Conservation (phyloP, 2,113 vertebrate genomes). For the Sylvilagus bachmani region DNA sequence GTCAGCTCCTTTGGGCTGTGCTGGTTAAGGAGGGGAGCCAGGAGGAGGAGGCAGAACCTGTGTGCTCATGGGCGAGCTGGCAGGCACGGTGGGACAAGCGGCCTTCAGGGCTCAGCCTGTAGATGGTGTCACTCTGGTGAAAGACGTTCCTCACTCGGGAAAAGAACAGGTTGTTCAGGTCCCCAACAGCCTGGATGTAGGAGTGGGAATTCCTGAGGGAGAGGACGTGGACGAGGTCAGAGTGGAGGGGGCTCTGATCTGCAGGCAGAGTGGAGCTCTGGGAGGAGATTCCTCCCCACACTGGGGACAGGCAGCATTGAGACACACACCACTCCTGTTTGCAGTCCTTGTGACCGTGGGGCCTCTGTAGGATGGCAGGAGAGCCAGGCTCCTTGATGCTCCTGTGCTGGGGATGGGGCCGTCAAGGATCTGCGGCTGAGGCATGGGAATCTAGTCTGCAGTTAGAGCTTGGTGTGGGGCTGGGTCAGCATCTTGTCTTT, state of each 20-base stretch:
- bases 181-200: constrained; percentile 88
- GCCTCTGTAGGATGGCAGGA: not conserved
- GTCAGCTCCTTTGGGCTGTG: not conserved
- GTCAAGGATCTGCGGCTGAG: not conserved
- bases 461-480: not conserved
- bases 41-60: constrained; percentile 81
- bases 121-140: constrained; percentile 89
- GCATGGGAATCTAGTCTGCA: not conserved
- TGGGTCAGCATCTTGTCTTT: not conserved
- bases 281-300: not conserved
- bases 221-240: not conserved
- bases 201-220: constrained; percentile 84
- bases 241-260: not conserved
- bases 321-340: not conserved
- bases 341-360: not conserved
- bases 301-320: not conserved
- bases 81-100: constrained; percentile 81
- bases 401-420: no score
- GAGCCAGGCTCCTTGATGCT: not conserved
- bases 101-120: constrained; percentile 88
- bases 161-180: constrained; percentile 85
- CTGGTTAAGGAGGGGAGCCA: not conserved
- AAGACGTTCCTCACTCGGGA: constrained; percentile 81
- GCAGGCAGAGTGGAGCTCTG: not conserved
- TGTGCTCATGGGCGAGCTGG: constrained; percentile 88